A percentile compares a stretch with the other conserved stretches of the same genome.
Conservation (phyloP, 2,113 vertebrate genomes). For the Candoia aspera region DNA sequence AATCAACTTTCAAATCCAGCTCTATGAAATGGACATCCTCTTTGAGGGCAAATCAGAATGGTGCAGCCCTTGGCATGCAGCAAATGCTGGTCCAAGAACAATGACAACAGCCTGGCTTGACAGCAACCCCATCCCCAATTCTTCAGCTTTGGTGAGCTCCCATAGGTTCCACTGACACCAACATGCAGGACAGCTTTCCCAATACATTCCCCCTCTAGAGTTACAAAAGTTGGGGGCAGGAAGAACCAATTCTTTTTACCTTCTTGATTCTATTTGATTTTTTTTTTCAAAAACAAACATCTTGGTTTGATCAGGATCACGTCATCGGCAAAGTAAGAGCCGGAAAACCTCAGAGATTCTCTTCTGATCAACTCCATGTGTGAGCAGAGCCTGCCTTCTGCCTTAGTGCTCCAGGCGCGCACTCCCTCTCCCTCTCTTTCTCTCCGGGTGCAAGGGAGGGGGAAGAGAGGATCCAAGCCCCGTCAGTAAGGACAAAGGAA, state of each 20-base stretch:
- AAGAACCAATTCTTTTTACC: constrained; percentile 55
- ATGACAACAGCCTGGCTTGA: neutral
- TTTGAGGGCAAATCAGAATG: neutral
- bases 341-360: constrained; percentile 56
- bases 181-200: neutral
- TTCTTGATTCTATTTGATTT: constrained; percentile 56
- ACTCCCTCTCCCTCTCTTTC: constrained; percentile 42
- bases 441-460: constrained; percentile 48
- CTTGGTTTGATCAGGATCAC: constrained; percentile 60
- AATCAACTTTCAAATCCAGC: neutral
- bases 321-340: constrained; percentile 62
- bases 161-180: neutral
- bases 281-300: constrained; percentile 53
- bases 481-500: constrained; percentile 61
- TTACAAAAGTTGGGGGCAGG: constrained; percentile 17
- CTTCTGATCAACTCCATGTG: constrained; percentile 58
- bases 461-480: constrained; percentile 61
- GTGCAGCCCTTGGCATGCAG: neutral
- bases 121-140: neutral
- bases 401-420: constrained; percentile 62
- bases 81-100: neutral
- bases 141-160: neutral
- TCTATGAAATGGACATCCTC: neutral
- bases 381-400: constrained; percentile 68
- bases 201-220: neutral